Evolutionary conservation across 2,797 vertebrate genomes (phyloP).

Genomic region (Lycodopsis pacificus): DNA sequence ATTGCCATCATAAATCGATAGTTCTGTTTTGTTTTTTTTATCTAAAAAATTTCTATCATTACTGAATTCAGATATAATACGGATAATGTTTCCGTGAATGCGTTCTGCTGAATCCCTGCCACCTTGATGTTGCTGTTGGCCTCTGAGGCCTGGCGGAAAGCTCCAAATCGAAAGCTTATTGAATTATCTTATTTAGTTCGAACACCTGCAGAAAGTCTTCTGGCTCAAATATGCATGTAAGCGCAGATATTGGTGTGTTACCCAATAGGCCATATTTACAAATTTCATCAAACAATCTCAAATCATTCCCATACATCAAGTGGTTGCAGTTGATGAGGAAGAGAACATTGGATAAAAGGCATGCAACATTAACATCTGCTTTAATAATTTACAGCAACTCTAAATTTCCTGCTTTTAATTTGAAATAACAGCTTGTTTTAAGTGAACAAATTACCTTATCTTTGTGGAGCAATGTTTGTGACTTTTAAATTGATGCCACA

Average conservation of each 20-base stretch:
- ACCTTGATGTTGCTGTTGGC: background rate
- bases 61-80: background rate
- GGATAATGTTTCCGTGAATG: background rate
- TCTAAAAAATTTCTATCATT: too few species aligned
- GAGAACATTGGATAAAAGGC: background rate
- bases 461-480: slow-evolving; percentile 2
- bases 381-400: slow-evolving; percentile 29
- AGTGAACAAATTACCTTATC: background rate
- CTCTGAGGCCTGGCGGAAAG: background rate
- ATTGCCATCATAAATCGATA: too few species aligned
- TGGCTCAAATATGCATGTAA: background rate
- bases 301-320: slow-evolving; percentile 27
- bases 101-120: background rate
- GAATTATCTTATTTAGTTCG: background rate
- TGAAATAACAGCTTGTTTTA: background rate
- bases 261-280: background rate
- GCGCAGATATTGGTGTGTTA: background rate
- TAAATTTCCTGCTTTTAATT: slow-evolving; percentile 8
- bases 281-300: slow-evolving; percentile 8
- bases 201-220: background rate
- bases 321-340: slow-evolving; percentile 19
- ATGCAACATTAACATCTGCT: background rate
- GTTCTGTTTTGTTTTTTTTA: too few species aligned
- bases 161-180: background rate
- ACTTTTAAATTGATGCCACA: slow-evolving; percentile 12